These are phyloP conservation scores for Tachina fera DNA, from an alignment of 2,888 invertebrate species.

Conservation along the genomic window DNA sequence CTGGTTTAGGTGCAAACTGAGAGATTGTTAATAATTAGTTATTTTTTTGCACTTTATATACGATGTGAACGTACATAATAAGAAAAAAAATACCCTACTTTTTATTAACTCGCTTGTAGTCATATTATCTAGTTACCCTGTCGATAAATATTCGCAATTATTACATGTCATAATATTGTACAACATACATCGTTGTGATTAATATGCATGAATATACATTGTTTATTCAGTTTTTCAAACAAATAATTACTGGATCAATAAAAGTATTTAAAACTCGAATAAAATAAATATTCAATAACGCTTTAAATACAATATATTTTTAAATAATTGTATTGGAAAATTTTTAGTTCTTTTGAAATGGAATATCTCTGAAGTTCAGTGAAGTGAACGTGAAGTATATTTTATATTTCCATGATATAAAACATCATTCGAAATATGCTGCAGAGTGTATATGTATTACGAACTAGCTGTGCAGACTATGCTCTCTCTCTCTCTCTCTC, in stretches of 20 bases:
- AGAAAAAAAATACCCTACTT: background rate
- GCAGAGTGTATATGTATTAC: too few species aligned
- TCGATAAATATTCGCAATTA: slow-evolving; percentile 34
- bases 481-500: too few species aligned
- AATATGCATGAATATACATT: slow-evolving; percentile 75
- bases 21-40: too few species aligned
- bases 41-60: too few species aligned
- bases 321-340: background rate
- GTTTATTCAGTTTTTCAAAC: slow-evolving; percentile 52
- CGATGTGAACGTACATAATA: too few species aligned
- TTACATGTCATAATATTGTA: slow-evolving; percentile 61
- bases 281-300: background rate
- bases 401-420: too few species aligned
- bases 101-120: background rate
- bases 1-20: too few species aligned
- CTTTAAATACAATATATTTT: background rate
- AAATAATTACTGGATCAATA: slow-evolving; percentile 38
- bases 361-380: too few species aligned
- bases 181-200: slow-evolving; percentile 74
- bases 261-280: slow-evolving; percentile 8
- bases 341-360: background rate
- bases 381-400: too few species aligned
- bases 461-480: too few species aligned
- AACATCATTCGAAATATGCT: too few species aligned
- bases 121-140: slow-evolving; percentile 9